phyloP scores from a whole-genome alignment of 2,888 invertebrate genomes.

The Priocnemis perturbator region DNA sequence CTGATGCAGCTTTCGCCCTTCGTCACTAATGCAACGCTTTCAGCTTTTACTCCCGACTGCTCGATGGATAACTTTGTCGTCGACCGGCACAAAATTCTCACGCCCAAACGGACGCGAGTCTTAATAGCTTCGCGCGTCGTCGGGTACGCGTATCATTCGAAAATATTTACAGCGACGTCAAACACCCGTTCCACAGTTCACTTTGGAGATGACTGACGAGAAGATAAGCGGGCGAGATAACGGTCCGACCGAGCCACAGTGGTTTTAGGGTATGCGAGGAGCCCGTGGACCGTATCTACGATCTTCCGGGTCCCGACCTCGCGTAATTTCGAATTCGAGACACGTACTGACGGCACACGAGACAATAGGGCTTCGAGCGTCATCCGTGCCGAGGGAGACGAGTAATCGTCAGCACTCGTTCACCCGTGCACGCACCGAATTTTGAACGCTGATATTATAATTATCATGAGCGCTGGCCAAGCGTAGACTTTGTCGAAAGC shows the following conservation, averaged over 20 bases:
- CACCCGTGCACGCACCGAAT: not conserved
- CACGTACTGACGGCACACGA: constrained; percentile 29
- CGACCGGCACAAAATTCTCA: too few relatives aligned
- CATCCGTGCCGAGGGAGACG: not conserved
- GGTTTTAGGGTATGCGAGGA: constrained; percentile 31
- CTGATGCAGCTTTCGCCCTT: too few relatives aligned
- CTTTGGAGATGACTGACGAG: not conserved
- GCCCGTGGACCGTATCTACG: constrained; percentile 45
- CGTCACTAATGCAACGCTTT: too few relatives aligned
- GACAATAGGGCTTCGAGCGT: not conserved
- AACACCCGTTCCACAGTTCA: not conserved
- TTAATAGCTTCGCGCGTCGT: too few relatives aligned
- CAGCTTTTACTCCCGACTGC: too few relatives aligned
- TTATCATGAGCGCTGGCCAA: too few relatives aligned
- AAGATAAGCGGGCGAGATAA: constrained; percentile 27
- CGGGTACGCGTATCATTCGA: too few relatives aligned
- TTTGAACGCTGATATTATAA: too few relatives aligned
- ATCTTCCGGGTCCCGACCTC: constrained; percentile 51
- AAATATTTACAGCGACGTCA: not conserved
- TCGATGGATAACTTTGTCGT: too few relatives aligned
- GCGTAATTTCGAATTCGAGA: constrained; percentile 50
- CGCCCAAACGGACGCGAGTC: too few relatives aligned
- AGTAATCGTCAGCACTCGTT: constrained; percentile 2
- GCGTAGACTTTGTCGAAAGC: too few relatives aligned
- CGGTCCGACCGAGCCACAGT: constrained; percentile 11